phyloP scores from a whole-genome alignment of 2,888 invertebrate species.

The Ornithoptera alexandrae region DNA sequence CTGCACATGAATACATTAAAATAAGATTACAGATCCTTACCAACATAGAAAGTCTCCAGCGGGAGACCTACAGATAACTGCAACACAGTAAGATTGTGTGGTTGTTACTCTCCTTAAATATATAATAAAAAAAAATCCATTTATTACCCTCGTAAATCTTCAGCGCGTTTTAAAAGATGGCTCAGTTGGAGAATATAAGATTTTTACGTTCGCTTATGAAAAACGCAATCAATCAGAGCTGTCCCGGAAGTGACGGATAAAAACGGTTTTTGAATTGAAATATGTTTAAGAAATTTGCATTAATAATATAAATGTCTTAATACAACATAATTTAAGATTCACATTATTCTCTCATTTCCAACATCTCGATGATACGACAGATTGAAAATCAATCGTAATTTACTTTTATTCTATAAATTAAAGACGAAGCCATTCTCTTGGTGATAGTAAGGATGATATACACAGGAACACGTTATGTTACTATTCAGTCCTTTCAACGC shows the following conservation, averaged over 20 bases:
- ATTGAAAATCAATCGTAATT: too few relatives aligned
- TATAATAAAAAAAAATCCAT: neutral
- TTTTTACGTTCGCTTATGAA: neutral
- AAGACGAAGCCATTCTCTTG: too few relatives aligned
- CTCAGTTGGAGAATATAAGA: neutral
- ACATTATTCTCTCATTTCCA: too few relatives aligned
- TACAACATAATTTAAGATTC: too few relatives aligned
- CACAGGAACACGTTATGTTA: too few relatives aligned
- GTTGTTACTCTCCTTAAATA: neutral
- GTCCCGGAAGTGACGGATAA: neutral
- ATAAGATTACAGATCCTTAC: too few relatives aligned
- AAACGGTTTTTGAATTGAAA: constrained; percentile 1
- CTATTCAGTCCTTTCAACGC: too few relatives aligned
- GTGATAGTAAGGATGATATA: too few relatives aligned
- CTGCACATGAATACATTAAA: too few relatives aligned
- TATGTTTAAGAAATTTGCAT: neutral
- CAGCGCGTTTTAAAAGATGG: neutral
- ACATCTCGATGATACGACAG: too few relatives aligned
- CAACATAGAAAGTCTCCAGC: too few relatives aligned
- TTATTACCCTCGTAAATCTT: neutral
- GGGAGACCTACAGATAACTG: neutral
- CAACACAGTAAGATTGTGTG: neutral
- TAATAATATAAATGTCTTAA: neutral
- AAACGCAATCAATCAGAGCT: neutral
- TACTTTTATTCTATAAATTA: too few relatives aligned